Evolutionary conservation across 2,797 vertebrate species (phyloP).

Genomic region (Chelonia mydas): DNA sequence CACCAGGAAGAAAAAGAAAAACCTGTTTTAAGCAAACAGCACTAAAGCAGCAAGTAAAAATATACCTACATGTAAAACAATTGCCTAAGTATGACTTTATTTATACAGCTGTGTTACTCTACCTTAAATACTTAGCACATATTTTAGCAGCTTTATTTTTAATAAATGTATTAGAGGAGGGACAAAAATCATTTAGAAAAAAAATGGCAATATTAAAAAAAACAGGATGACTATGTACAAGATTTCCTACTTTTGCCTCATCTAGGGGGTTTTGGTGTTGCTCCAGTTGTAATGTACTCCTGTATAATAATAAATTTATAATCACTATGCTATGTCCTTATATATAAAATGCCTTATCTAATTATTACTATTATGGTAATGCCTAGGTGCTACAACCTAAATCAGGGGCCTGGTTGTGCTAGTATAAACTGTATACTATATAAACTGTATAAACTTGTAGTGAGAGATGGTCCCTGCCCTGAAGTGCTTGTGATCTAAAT

Average conservation of each 20-base stretch:
- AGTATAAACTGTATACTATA: no score
- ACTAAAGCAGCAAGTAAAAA: constrained; percentile 51
- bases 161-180: background rate
- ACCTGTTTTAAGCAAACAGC: constrained; percentile 34
- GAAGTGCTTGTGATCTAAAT: background rate
- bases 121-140: constrained; percentile 51
- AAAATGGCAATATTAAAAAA: background rate
- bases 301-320: background rate
- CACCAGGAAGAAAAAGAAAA: background rate
- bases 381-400: background rate
- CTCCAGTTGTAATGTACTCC: background rate
- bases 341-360: background rate
- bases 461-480: background rate
- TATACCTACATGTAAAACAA: constrained; percentile 57
- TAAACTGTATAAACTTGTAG: background rate
- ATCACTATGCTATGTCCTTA: background rate
- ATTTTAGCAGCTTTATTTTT: constrained; percentile 54
- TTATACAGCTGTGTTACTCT: constrained; percentile 61
- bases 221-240: background rate
- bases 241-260: background rate
- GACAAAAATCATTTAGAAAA: background rate
- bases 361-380: background rate
- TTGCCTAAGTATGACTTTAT: constrained; percentile 31
- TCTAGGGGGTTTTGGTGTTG: background rate
- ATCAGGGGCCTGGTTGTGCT: background rate